Percentiles rank a stretch among this genome's conserved stretches.
Conservation (phyloP, 2,113 vertebrate genomes). For the Notiomystis cincta region DNA sequence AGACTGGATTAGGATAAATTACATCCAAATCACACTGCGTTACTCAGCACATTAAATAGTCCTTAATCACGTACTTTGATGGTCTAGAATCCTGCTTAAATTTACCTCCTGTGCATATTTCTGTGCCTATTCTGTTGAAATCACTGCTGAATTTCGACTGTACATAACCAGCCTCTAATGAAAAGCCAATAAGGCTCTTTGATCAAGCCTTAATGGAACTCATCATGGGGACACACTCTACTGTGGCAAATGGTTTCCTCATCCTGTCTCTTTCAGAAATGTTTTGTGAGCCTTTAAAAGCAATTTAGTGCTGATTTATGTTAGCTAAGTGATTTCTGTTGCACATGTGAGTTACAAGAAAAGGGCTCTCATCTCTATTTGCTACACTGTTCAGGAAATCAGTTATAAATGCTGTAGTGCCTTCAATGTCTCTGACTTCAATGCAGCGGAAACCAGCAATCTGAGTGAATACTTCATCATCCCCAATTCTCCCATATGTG, state of each 20-base stretch:
- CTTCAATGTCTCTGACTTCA: conserved; percentile 28
- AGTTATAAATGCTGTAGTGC: conserved; percentile 35
- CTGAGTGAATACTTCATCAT: conserved; percentile 37
- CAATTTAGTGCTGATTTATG: conserved; percentile 57
- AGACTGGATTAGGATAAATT: conserved; percentile 61
- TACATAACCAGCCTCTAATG: conserved; percentile 3
- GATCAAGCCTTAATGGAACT: conserved; percentile 32
- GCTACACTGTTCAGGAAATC: conserved; percentile 47
- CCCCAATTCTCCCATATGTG: neutral
- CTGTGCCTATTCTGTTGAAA: conserved; percentile 7
- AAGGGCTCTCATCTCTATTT: conserved; percentile 45
- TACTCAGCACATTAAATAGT: conserved; percentile 58
- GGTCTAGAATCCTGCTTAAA: neutral
- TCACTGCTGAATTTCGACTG: conserved; percentile 2
- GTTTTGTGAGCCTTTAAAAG: conserved; percentile 53
- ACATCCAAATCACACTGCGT: conserved; percentile 34
- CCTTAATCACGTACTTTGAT: conserved; percentile 27
- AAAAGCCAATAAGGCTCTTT: conserved; percentile 50
- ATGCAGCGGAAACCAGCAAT: conserved; percentile 28
- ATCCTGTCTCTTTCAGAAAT: conserved; percentile 49
- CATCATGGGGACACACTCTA: conserved; percentile 5
- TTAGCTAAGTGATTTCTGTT: conserved; percentile 42
- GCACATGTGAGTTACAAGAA: conserved; percentile 58
- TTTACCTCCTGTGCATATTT: conserved; percentile 33
- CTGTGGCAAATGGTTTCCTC: conserved; percentile 36